These are phyloP conservation scores for Scatophagus argus DNA, from an alignment of 2,113 vertebrate species.

Conservation along the genomic window DNA sequence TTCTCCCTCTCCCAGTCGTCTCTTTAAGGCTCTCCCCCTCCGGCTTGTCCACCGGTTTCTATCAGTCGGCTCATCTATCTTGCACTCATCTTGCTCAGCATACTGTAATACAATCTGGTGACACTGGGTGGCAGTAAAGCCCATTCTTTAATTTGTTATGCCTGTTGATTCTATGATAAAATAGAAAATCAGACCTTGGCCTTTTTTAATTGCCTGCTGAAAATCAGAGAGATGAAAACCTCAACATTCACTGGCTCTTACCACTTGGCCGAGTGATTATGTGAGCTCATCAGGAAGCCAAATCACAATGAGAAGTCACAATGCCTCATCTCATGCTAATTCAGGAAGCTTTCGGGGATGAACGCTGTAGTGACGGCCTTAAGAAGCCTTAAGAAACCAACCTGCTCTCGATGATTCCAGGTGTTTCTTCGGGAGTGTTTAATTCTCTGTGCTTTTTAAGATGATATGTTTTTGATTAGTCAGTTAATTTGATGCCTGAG, in stretches of 20 bases:
- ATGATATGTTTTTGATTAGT: slow-evolving; percentile 1
- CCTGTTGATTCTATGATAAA: slow-evolving; percentile 11
- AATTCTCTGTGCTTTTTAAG: neutral
- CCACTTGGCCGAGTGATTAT: slow-evolving; percentile 22
- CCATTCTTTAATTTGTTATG: slow-evolving; percentile 39
- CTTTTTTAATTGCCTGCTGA: slow-evolving; percentile 22
- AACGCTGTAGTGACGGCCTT: neutral
- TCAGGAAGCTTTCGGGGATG: neutral
- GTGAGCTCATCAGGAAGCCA: slow-evolving; percentile 40
- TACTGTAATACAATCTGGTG: slow-evolving; percentile 46
- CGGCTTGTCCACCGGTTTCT: slow-evolving; percentile 33
- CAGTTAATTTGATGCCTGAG: slow-evolving; percentile 6
- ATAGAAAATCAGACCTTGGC: slow-evolving; percentile 5
- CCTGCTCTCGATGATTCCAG: neutral
- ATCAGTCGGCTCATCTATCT: slow-evolving; percentile 42
- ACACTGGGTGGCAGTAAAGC: slow-evolving; percentile 74
- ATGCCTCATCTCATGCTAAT: slow-evolving; percentile 21
- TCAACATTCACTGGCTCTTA: slow-evolving; percentile 4
- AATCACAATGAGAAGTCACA: neutral
- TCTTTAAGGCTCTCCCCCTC: slow-evolving; percentile 36
- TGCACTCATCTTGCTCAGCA: neutral
- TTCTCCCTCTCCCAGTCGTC: slow-evolving; percentile 28
- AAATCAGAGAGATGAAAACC: slow-evolving; percentile 26
- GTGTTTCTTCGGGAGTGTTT: neutral
- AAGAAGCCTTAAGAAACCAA: slow-evolving; percentile 4